phyloP scores from a whole-genome alignment of 1,140 invertebrate species.

The Metopolophium dirhodum region DNA sequence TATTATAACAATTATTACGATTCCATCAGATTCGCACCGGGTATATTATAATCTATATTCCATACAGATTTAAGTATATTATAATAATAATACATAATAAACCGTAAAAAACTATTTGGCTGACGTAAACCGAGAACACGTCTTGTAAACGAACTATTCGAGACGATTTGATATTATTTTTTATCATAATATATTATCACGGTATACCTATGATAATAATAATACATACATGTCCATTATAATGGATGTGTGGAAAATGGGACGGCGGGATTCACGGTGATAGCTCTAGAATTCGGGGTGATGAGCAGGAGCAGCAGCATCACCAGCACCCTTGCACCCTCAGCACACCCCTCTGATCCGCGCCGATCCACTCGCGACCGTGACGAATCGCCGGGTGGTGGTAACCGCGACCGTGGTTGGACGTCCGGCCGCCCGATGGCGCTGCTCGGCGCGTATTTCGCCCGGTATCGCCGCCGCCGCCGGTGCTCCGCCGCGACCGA shows the following conservation, averaged over 20 bases:
- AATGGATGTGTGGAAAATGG: background rate
- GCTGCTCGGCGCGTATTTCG: background rate
- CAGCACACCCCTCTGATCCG: background rate
- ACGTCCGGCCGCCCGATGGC: constrained; percentile 38
- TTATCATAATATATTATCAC: background rate
- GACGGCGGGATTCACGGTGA: background rate
- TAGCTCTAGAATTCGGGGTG: background rate
- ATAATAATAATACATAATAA: too few species aligned
- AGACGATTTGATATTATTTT: too few species aligned
- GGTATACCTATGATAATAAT: too few species aligned
- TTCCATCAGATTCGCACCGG: background rate
- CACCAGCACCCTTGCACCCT: background rate
- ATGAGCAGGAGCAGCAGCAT: background rate
- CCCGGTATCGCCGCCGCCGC: background rate
- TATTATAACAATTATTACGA: background rate
- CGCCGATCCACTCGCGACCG: background rate
- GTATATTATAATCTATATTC: background rate
- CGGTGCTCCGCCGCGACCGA: background rate
- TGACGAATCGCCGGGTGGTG: background rate
- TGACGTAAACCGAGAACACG: too few species aligned
- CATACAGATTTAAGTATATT: too few species aligned
- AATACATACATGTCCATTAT: too few species aligned
- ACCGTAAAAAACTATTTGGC: too few species aligned
- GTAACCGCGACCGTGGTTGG: background rate
- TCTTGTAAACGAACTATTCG: background rate